phyloP scores from a whole-genome alignment of 2,888 invertebrate genomes.

The Diaphora mendica region DNA sequence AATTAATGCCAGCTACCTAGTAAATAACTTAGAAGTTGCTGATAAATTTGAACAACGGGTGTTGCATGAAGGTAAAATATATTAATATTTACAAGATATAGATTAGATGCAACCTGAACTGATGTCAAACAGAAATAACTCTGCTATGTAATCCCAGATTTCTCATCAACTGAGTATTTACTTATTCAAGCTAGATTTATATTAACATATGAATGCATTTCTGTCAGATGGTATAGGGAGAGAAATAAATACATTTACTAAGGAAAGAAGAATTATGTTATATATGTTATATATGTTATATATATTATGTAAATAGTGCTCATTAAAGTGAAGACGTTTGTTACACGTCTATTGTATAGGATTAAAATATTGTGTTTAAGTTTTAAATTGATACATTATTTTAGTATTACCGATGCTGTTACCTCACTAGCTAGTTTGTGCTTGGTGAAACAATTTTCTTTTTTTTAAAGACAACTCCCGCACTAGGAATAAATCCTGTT shows the following conservation, averaged over 20 bases:
- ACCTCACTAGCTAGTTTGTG: too few relatives aligned
- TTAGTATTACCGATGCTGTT: neutral
- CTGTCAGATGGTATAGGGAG: neutral
- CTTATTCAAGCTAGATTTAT: slow-evolving; percentile 25
- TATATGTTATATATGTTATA: too few relatives aligned
- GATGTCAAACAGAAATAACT: slow-evolving; percentile 36
- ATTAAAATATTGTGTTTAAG: neutral
- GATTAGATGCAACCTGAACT: slow-evolving; percentile 45
- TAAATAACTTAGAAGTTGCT: neutral
- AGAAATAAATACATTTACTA: neutral
- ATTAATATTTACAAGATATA: slow-evolving; percentile 29
- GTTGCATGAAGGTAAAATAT: slow-evolving; percentile 5
- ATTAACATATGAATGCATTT: slow-evolving; percentile 22
- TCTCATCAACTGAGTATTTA: slow-evolving; percentile 34
- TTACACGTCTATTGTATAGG: neutral
- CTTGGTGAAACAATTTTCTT: too few relatives aligned
- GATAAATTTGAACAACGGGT: neutral
- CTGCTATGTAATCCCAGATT: slow-evolving; percentile 31
- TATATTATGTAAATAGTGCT: too few relatives aligned
- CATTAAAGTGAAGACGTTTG: neutral
- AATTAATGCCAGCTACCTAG: neutral
- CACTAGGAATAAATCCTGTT: too few relatives aligned
- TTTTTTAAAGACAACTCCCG: too few relatives aligned
- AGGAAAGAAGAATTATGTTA: neutral
- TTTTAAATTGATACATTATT: too few relatives aligned